Percentiles rank a stretch among this genome's conserved stretches.
Conservation (phyloP, 2,888 invertebrate genomes). For the Thyatira batis region DNA sequence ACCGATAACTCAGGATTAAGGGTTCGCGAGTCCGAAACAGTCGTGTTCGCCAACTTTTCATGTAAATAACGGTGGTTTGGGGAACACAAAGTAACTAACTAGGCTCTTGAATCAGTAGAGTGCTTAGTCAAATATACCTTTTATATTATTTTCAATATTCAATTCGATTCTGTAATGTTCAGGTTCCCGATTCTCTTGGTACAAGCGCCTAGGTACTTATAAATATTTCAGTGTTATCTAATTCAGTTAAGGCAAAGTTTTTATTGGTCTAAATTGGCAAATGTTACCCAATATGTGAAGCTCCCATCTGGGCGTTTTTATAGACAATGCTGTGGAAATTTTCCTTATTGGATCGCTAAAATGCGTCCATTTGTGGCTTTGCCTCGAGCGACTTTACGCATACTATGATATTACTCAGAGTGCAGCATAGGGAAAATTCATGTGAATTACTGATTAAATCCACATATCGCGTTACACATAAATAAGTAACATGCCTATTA, state of each 20-base stretch:
- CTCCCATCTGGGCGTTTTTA: conserved; percentile 2
- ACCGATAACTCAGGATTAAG: conserved; percentile 43
- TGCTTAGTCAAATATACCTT: conserved; percentile 27
- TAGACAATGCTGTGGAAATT: conserved; percentile 1
- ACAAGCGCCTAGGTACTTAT: no score
- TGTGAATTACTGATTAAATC: no score
- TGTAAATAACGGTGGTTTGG: conserved; percentile 37
- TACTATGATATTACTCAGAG: background rate
- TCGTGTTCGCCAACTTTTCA: conserved; percentile 34
- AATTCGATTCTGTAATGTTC: conserved; percentile 11
- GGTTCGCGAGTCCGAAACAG: conserved; percentile 26
- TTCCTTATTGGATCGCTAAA: conserved; percentile 5
- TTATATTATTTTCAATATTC: conserved; percentile 30
- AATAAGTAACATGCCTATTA: no score
- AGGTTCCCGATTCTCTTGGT: no score
- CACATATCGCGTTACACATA: no score
- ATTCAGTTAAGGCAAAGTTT: background rate
- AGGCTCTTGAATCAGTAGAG: conserved; percentile 25
- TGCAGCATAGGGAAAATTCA: background rate
- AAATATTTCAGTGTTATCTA: background rate
- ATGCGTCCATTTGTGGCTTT: background rate
- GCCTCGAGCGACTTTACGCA: background rate
- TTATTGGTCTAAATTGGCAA: background rate
- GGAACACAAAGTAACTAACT: conserved; percentile 31
- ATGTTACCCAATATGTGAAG: background rate